Evolutionary conservation across 2,113 vertebrate genomes (phyloP).

Genomic region (Anguilla rostrata): DNA sequence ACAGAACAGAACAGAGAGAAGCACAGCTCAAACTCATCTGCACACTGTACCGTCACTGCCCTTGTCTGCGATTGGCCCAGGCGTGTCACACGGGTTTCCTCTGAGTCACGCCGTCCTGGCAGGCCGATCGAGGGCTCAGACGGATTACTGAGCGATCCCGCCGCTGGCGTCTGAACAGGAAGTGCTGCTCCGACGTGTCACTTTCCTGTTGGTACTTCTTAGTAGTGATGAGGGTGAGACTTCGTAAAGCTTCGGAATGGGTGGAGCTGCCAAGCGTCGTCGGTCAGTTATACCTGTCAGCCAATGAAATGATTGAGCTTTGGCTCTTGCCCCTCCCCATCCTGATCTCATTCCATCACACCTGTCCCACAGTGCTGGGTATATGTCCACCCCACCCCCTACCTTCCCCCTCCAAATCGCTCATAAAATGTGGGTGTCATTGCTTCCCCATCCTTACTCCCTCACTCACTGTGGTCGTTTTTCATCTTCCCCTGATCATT

Average conservation of each 20-base stretch:
- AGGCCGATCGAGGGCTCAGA: not conserved
- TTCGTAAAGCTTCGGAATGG: not conserved
- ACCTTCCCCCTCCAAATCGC: too few species aligned
- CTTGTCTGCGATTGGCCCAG: not conserved
- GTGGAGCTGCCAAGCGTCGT: not conserved
- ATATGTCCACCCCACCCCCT: too few species aligned
- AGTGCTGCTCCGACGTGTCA: not conserved
- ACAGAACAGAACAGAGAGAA: too few species aligned
- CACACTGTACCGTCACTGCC: not conserved
- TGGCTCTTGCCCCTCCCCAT: too few species aligned
- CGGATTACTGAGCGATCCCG: not conserved
- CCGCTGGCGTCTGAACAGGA: not conserved
- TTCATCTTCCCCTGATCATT: too few species aligned
- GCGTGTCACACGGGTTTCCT: not conserved
- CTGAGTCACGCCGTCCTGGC: not conserved
- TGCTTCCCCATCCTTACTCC: too few species aligned
- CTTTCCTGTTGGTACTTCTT: not conserved
- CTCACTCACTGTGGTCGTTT: too few species aligned
- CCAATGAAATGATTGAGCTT: not conserved
- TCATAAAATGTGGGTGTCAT: too few species aligned
- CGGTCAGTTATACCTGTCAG: not conserved
- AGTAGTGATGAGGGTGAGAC: not conserved
- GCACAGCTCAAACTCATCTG: not conserved
- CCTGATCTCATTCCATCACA: too few species aligned
- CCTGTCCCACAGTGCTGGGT: too few species aligned